Evolutionary conservation across 2,113 vertebrate genomes (phyloP).

Genomic region (Sturnira hondurensis): DNA sequence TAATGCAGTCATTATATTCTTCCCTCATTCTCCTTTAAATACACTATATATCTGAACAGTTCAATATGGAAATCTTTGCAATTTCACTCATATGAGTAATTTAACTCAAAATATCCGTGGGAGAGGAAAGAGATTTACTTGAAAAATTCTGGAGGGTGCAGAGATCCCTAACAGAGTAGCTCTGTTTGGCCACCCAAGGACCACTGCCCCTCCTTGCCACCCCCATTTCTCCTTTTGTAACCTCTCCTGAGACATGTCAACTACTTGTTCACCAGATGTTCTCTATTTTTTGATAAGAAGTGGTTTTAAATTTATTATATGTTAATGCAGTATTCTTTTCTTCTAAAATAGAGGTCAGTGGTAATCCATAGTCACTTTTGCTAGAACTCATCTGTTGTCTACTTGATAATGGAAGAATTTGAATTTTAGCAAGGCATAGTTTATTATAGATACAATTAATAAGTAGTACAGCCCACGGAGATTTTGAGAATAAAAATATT

Average conservation of each 20-base stretch:
- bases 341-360: conserved; percentile 4
- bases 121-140: neutral
- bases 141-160: neutral
- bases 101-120: neutral
- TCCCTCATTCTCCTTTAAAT: neutral
- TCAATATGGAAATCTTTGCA: neutral
- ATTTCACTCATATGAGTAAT: neutral
- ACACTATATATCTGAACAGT: neutral
- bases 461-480: neutral
- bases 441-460: conserved; percentile 50
- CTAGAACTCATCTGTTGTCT: neutral
- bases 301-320: neutral
- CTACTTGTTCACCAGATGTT: neutral
- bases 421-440: conserved; percentile 27
- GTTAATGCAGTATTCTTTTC: neutral
- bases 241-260: neutral
- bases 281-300: neutral
- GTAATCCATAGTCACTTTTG: neutral
- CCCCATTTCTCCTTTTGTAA: neutral
- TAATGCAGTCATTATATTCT: neutral
- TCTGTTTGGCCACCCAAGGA: neutral
- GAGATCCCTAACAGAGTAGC: neutral
- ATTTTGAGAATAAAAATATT: conserved; percentile 20
- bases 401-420: conserved; percentile 21
- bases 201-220: rapidly evolving